Evolutionary conservation across 2,113 vertebrate genomes (phyloP).

Genomic region (Coptodon rendalli): DNA sequence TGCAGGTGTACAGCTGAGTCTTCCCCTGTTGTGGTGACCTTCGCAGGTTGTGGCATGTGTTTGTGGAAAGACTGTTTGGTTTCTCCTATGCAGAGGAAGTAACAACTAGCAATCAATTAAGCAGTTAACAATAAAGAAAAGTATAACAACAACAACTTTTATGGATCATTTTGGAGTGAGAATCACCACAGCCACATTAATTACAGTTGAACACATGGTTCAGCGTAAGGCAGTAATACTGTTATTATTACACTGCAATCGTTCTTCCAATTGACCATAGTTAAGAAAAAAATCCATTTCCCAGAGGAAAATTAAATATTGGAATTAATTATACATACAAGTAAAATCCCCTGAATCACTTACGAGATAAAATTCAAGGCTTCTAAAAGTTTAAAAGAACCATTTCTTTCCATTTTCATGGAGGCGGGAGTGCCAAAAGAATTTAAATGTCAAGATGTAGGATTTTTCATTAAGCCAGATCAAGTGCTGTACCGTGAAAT

Average conservation of each 20-base stretch:
- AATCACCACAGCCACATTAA: not conserved
- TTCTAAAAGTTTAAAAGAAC: constrained; percentile 20
- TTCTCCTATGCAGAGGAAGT: not conserved
- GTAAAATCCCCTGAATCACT: constrained; percentile 22
- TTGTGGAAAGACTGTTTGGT: not conserved
- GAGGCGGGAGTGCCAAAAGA: not conserved
- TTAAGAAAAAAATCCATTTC: not conserved
- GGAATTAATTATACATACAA: constrained; percentile 31
- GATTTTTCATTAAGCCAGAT: constrained; percentile 9
- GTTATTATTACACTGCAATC: not conserved
- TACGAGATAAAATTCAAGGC: constrained; percentile 5
- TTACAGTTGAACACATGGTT: not conserved
- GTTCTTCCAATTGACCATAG: constrained; percentile 8
- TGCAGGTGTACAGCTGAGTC: not conserved
- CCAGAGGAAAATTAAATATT: constrained; percentile 17
- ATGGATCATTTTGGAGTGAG: not conserved
- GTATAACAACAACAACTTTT: not conserved
- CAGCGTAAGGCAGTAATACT: not conserved
- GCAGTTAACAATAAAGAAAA: not conserved
- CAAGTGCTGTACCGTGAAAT: not conserved
- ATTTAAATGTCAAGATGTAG: constrained; percentile 25
- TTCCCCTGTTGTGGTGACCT: not conserved
- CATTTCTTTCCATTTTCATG: constrained; percentile 14
- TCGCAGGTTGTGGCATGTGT: not conserved
- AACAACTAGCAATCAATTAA: not conserved